Evolutionary conservation across 2,797 vertebrate genomes (phyloP).

Genomic region (Megaceryle alcyon): DNA sequence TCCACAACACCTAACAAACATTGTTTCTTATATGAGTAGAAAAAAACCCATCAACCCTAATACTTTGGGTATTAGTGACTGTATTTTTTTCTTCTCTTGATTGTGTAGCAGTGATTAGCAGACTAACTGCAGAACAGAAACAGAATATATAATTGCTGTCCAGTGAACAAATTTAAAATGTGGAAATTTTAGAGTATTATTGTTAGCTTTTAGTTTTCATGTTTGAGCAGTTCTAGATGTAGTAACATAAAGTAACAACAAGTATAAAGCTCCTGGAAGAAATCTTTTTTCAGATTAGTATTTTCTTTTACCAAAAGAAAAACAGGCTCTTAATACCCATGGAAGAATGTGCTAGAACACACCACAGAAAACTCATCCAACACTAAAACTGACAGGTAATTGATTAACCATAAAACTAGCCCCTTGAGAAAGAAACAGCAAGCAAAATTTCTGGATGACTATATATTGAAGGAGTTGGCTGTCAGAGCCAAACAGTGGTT

Average conservation of each 20-base stretch:
- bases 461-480: neutral
- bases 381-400: neutral
- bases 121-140: neutral
- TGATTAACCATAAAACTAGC: neutral
- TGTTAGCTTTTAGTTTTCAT: neutral
- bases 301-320: neutral
- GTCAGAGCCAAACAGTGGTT: neutral
- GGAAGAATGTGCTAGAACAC: neutral
- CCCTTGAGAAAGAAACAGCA: neutral
- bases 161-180: neutral
- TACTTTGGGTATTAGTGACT: neutral
- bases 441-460: neutral
- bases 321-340: neutral
- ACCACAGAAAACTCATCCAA: neutral
- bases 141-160: neutral
- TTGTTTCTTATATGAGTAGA: neutral
- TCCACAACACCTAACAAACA: neutral
- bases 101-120: neutral
- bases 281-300: neutral
- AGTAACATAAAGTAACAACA: neutral
- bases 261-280: neutral
- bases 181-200: neutral
- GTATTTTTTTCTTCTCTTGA: neutral
- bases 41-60: neutral
- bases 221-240: neutral